These are phyloP conservation scores for Stercorarius parasiticus DNA, from an alignment of 2,113 vertebrate genomes.

Conservation along the genomic window DNA sequence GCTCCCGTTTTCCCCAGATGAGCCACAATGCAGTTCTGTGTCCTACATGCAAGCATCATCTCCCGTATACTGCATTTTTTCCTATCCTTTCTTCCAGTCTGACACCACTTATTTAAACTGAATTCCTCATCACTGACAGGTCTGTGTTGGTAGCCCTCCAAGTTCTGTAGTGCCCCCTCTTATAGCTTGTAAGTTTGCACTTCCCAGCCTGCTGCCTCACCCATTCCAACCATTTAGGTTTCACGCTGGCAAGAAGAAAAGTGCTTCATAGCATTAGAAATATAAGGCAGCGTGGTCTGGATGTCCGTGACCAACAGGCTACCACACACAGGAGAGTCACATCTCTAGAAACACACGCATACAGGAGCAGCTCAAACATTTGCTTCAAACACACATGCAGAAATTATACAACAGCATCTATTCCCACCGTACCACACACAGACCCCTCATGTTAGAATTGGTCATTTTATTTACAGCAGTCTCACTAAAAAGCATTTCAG, in stretches of 20 bases:
- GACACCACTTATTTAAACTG: background rate
- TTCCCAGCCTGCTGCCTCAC: background rate
- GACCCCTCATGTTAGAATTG: conserved; percentile 16
- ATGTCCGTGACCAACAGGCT: background rate
- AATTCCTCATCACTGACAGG: background rate
- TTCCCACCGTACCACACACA: conserved; percentile 17
- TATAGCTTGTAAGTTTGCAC: background rate
- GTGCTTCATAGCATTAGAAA: background rate
- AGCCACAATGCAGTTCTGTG: background rate
- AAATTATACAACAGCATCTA: background rate
- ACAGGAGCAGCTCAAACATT: background rate
- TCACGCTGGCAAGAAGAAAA: background rate
- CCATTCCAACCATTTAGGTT: background rate
- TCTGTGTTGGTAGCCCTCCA: background rate
- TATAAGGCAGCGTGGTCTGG: background rate
- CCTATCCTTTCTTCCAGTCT: background rate
- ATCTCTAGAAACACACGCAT: background rate
- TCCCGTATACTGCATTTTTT: background rate
- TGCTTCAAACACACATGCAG: background rate
- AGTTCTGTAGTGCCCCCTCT: background rate
- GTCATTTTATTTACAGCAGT: conserved; percentile 55
- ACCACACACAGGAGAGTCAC: background rate
- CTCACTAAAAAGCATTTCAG: conserved; percentile 9
- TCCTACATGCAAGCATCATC: background rate
- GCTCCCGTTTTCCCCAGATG: background rate